Percentiles rank a stretch among this genome's conserved stretches.
phyloP scores from a whole-genome alignment of 2,888 invertebrate species.

The Caenorhabditis sinica region DNA sequence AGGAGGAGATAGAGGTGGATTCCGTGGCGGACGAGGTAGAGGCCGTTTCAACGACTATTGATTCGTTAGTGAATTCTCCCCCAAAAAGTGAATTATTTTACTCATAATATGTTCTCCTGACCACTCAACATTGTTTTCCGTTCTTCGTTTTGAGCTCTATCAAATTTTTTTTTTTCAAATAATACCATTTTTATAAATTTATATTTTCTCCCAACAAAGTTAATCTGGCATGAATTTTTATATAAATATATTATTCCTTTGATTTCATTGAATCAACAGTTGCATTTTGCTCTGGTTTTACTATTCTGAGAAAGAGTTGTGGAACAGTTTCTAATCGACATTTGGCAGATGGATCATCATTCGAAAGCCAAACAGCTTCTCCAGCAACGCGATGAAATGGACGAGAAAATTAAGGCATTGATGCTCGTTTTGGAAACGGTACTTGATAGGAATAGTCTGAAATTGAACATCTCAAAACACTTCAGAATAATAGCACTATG shows the following conservation, averaged over 20 bases:
- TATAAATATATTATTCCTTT: background rate
- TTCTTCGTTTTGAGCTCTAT: no score
- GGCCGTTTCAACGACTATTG: constrained; percentile 49
- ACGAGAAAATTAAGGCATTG: constrained; percentile 69
- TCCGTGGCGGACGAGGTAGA: constrained; percentile 59
- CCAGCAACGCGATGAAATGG: constrained; percentile 76
- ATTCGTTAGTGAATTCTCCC: background rate
- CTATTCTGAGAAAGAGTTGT: background rate
- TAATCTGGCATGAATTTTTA: background rate
- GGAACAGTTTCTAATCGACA: background rate
- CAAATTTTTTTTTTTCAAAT: background rate
- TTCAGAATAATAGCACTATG: constrained; percentile 86
- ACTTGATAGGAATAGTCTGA: background rate
- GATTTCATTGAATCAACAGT: background rate
- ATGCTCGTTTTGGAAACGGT: constrained; percentile 66
- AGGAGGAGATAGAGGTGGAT: constrained; percentile 46
- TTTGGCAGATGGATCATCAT: constrained; percentile 43
- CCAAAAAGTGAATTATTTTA: background rate
- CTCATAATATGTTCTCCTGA: constrained; percentile 11
- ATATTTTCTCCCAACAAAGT: background rate
- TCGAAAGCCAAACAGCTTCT: constrained; percentile 74
- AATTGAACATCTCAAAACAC: background rate
- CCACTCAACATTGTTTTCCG: constrained; percentile 1
- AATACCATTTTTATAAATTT: background rate
- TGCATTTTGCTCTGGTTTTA: background rate